Conservation (phyloP, 1,140 invertebrate species). For the Micrasema minimum region DNA sequence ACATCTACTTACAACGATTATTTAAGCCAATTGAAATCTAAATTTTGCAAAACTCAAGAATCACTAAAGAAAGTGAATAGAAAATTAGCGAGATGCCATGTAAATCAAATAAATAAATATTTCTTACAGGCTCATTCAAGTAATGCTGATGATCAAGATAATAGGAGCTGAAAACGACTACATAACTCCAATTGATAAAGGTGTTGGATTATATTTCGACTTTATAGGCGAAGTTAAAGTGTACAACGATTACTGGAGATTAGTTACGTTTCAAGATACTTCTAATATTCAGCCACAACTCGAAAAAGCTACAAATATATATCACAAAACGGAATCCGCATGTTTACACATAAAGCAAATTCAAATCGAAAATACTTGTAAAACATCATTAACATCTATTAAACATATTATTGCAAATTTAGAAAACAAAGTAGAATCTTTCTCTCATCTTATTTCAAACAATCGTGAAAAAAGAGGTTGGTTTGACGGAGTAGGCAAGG, state of each 20-base stretch:
- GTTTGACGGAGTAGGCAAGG: constrained; percentile 37
- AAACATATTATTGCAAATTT: not conserved
- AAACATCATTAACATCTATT: not conserved
- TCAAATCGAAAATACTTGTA: not conserved
- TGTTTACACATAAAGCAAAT: not conserved
- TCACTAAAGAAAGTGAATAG: constrained; percentile 3
- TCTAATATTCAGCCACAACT: constrained; percentile 3
- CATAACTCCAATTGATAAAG: not conserved
- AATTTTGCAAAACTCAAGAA: not conserved
- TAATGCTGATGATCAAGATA: not conserved
- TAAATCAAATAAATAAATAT: constrained; percentile 5
- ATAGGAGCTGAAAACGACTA: not conserved
- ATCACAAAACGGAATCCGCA: constrained; percentile 4
- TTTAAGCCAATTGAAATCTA: constrained; percentile 26
- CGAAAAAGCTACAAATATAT: not conserved
- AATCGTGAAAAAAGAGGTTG: constrained; percentile 31
- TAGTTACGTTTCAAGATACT: constrained; percentile 26
- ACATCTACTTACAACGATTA: constrained; percentile 57
- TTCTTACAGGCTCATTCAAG: constrained; percentile 5
- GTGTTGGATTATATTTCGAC: constrained; percentile 1
- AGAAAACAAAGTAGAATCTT: not conserved
- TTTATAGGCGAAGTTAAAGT: not conserved
- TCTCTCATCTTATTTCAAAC: not conserved
- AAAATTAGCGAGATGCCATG: not conserved
- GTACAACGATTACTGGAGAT: constrained; percentile 24